Conservation (phyloP, 1,140 invertebrate species). For the Physella acuta region DNA sequence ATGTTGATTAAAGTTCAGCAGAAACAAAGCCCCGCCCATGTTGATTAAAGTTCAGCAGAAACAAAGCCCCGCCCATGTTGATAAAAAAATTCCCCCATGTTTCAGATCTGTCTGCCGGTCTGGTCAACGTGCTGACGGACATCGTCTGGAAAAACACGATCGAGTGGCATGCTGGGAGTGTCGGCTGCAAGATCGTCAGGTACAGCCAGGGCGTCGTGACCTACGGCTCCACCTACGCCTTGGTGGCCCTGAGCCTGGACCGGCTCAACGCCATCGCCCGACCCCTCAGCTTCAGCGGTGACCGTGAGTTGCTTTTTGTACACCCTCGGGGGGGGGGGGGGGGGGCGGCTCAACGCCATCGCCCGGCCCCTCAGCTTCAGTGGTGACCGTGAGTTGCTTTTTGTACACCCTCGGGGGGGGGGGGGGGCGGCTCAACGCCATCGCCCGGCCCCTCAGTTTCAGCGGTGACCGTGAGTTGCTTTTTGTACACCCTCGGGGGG, state of each 20-base stretch:
- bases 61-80: no score
- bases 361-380: constrained; percentile 76
- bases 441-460: constrained; percentile 79
- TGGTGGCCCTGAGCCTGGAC: constrained; percentile 91
- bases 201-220: constrained; percentile 62
- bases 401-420: no score
- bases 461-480: constrained; percentile 42
- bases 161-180: constrained; percentile 45
- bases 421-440: constrained; percentile 85
- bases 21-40: no score
- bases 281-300: constrained; percentile 68
- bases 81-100: no score
- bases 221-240: constrained; percentile 90
- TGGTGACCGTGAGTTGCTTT: constrained; percentile 39
- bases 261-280: constrained; percentile 91
- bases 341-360: constrained; percentile 75
- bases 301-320: constrained; percentile 32
- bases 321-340: background rate
- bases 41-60: no score
- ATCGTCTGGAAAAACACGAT: constrained; percentile 49
- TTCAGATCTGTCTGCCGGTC: constrained; percentile 44
- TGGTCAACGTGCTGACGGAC: constrained; percentile 48
- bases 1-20: no score
- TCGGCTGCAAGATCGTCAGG: constrained; percentile 45
- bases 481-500: no score